These are phyloP conservation scores for Adelphocoris suturalis DNA, from an alignment of 2,888 invertebrate species.

Conservation along the genomic window DNA sequence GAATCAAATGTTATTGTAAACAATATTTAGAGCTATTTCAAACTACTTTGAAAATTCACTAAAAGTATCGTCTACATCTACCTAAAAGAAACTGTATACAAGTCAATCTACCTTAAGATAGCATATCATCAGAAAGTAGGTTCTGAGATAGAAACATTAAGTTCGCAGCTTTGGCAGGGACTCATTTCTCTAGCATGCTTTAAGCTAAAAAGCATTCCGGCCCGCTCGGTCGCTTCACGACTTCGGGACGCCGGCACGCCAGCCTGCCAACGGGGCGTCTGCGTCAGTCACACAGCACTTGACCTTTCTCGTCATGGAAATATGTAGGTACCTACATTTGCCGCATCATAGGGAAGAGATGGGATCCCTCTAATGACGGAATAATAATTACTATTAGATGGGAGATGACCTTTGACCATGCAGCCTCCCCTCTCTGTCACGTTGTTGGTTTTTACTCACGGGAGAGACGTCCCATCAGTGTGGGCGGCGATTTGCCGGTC, in stretches of 20 bases:
- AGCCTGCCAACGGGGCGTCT: slow-evolving; percentile 2
- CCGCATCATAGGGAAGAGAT: slow-evolving; percentile 17
- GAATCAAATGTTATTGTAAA: too few relatives aligned
- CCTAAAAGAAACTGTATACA: too few relatives aligned
- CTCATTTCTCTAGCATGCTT: too few relatives aligned
- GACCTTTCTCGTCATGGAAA: slow-evolving; percentile 36
- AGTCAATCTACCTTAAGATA: too few relatives aligned
- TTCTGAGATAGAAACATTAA: too few relatives aligned
- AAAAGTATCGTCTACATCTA: too few relatives aligned
- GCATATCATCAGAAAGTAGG: too few relatives aligned
- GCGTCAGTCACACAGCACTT: background rate
- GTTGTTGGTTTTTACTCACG: slow-evolving; percentile 44
- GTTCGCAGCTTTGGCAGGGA: too few relatives aligned
- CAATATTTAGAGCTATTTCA: too few relatives aligned
- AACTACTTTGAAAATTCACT: too few relatives aligned
- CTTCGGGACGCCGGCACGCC: slow-evolving; percentile 6
- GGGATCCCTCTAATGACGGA: slow-evolving; percentile 46
- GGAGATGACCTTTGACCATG: slow-evolving; percentile 53
- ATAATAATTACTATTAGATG: slow-evolving; percentile 52
- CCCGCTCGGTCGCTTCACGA: background rate
- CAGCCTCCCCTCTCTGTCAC: slow-evolving; percentile 39
- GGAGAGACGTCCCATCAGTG: background rate
- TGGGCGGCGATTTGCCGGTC: background rate
- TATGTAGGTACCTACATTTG: background rate
- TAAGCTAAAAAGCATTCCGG: background rate